Conservation (phyloP, 2,797 vertebrate species). For the Onychomys arenicola region DNA sequence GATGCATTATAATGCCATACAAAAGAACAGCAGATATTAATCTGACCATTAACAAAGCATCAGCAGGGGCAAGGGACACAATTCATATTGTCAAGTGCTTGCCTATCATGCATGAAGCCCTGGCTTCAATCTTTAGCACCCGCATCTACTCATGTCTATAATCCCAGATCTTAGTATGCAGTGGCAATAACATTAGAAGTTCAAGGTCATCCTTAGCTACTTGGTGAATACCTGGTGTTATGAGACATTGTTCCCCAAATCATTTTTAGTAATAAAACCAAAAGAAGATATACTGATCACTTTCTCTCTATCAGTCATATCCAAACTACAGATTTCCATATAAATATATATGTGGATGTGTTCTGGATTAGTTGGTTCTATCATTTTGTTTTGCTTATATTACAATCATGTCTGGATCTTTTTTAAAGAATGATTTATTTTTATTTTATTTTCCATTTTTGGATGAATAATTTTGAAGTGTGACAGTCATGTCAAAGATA, state of each 20-base stretch:
- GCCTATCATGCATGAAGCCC: background rate
- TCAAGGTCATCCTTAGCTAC: background rate
- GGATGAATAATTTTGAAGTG: background rate
- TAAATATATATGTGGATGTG: background rate
- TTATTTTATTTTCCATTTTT: slow-evolving; percentile 11
- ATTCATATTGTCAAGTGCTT: background rate
- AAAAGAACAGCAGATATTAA: background rate
- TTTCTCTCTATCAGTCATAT: background rate
- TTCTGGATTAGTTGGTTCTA: background rate
- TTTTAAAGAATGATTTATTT: background rate
- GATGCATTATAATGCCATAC: background rate
- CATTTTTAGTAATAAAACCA: background rate
- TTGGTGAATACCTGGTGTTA: background rate
- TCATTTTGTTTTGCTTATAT: background rate
- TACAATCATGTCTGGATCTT: background rate
- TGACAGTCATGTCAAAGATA: background rate
- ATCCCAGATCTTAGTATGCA: background rate
- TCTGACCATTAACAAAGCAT: background rate
- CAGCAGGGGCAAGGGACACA: too few species aligned
- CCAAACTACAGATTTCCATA: too few species aligned
- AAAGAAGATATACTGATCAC: background rate
- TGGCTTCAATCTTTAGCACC: background rate
- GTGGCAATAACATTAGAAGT: background rate
- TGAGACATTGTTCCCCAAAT: background rate
- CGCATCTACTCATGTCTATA: background rate